Base-by-base conservation (phyloP, 2,888 invertebrate species). In the Eupsilia transversa region DNA sequence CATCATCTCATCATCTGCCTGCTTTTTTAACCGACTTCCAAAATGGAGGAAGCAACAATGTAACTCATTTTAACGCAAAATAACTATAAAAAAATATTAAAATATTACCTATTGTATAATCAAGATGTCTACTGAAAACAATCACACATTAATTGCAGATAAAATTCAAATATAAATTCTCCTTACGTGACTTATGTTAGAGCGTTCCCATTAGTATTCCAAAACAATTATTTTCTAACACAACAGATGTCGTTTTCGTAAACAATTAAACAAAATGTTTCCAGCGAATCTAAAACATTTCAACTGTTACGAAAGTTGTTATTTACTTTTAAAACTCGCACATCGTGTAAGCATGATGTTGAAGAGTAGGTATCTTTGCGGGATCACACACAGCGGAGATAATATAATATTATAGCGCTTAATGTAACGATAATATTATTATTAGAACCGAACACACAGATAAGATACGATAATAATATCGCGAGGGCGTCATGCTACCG, bases 241-340 rank as follows among this genome's bases (percentile, higher is more conserved):
- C 63, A 68, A 60, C 80, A 83, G 73, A 83, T 80, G 80, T 60
- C 54, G 41, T 60, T 65, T 83, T 43, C 23, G 54, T 56, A 33
- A 79, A 68, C 67, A 83, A 79, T 79, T 75, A 41, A 77, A 63
- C 69, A 66, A 64, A 66, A 57, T 57, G 65, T 52, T 59, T 33
- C 30, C 41, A 82, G 17, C 9, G n/a, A 56, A 7, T 63, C 30
- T 41, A 27, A 69, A 56, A 78, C 61, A 72, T 59, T 38, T 30
- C 64, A 60, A 64, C 41, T 59, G 64, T 60, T 60, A 43, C 38
- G 33, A 49, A 56, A 68, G 33, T 68, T 80, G 12, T 64, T 67
- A 49, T 35, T 56, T 57, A 52, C 54, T 64, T 73, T 64, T 72
- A 65, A 38, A 79, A 68, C 30, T 67, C 23, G 12, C 27, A 7